A percentile compares a stretch with the other conserved stretches of the same genome.
phyloP scores from a whole-genome alignment of 1,140 invertebrate species.

The Globodera rostochiensis region DNA sequence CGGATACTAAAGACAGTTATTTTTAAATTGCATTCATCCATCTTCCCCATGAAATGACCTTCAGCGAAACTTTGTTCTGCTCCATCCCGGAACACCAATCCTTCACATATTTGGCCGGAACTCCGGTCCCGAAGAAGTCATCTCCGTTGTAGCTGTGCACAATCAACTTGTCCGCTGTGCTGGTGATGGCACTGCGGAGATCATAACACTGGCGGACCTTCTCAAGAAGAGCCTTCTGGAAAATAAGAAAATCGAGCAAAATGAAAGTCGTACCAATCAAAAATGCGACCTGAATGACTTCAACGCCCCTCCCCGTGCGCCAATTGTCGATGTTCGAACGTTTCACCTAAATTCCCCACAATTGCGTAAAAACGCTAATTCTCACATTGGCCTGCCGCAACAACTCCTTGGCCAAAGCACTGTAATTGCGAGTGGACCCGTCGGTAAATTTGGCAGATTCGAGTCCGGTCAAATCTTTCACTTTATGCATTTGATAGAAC shows the following conservation, averaged over 20 bases:
- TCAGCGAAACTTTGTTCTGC: constrained; percentile 37
- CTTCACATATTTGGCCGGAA: constrained; percentile 46
- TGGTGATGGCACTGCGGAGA: constrained; percentile 37
- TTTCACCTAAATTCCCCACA: constrained; percentile 34
- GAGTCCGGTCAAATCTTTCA: constrained; percentile 45
- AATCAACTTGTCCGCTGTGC: constrained; percentile 53
- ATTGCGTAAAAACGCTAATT: background rate
- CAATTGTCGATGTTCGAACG: constrained; percentile 46
- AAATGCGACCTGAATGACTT: constrained; percentile 39
- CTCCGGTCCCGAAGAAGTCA: constrained; percentile 53
- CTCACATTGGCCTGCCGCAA: constrained; percentile 31
- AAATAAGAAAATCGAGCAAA: background rate
- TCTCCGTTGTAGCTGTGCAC: constrained; percentile 49
- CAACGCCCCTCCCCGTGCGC: constrained; percentile 42
- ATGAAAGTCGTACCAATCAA: background rate
- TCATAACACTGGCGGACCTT: constrained; percentile 43
- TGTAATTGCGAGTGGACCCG: constrained; percentile 39
- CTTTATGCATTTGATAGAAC: constrained; percentile 52
- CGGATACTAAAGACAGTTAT: constrained; percentile 42
- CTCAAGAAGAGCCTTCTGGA: constrained; percentile 51
- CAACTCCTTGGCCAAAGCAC: constrained; percentile 44
- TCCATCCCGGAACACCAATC: constrained; percentile 45
- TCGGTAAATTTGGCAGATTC: constrained; percentile 45
- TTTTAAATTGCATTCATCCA: background rate
- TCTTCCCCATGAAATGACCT: background rate